Evolutionary conservation across 2,797 vertebrate genomes (phyloP), one percentile per base, ranked within the genome.

Genomic region (Gallirallus australis): DNA sequence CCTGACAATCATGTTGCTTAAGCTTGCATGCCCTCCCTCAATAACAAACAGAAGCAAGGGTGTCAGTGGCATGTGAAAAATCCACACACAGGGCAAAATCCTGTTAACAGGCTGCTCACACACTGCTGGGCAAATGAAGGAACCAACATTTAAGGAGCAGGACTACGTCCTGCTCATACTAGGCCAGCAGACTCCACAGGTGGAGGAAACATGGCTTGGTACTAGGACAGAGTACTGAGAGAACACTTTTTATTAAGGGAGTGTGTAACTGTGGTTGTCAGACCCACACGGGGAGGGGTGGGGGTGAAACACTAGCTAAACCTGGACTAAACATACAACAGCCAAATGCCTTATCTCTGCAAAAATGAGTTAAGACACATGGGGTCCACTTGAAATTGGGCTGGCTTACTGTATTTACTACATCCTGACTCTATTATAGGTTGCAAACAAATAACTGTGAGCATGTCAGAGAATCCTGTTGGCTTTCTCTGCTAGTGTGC

Each of bases 181-280:
- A n/a, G 13, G 10, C n/a, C 3, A 0, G 15, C 1, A 23, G 25
- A 9, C 4, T 1, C 2, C 1, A 1, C 15, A 28, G 31, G 27
- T 4, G 9, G 23, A 56, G 9, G 48, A 52, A 14, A 20, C 24
- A 2, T 12, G 2, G 11, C 30, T 45, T 4, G 54, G 63, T 12
- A 30, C 23, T 20, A 27, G 53, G 12, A 6, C 2, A 56, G n/a
- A 59, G 23, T 12, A 6, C 15, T 14, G 11, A 2, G 52, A 3
- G 31, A 52, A 30, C 14, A 0, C 16, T 60, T 35, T 18, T 35
- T 75, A 25, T 52, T 33, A 20, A 20, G 65, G 33, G 56, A 35
- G 31, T 2, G 28, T 6, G 5, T 57, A 23, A 37, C 12, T 27
- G 7, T 3, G 69, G 71, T 18, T 39, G 18, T 23, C 73, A 66